These are phyloP conservation scores for Amazona finschi DNA, from an alignment of 2,797 vertebrate genomes.

Conservation along the genomic window DNA sequence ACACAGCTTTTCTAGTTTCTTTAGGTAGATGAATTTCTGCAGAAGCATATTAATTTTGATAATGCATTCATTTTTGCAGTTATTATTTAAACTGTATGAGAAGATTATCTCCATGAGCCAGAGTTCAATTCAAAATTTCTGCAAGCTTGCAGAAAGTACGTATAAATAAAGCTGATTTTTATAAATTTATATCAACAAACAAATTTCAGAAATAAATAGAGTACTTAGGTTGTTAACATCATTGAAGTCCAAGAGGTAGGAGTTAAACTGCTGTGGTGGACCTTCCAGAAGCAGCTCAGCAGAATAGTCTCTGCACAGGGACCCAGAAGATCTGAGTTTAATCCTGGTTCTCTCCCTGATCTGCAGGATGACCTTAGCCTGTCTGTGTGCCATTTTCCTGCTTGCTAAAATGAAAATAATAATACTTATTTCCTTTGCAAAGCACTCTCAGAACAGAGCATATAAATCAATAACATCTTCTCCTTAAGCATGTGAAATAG, in stretches of 20 bases:
- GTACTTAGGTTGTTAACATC: constrained; percentile 81
- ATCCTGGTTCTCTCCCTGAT: constrained; percentile 4
- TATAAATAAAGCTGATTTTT: background rate
- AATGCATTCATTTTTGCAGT: constrained; percentile 78
- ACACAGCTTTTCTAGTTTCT: background rate
- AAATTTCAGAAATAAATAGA: constrained; percentile 29
- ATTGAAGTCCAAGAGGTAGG: constrained; percentile 78
- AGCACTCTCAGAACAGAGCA: constrained; percentile 19
- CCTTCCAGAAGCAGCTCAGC: constrained; percentile 14
- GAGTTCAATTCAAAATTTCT: constrained; percentile 85
- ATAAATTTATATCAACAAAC: background rate
- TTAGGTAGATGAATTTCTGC: constrained; percentile 79
- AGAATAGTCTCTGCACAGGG: background rate
- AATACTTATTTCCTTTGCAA: constrained; percentile 2
- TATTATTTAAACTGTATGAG: constrained; percentile 76
- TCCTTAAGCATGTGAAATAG: constrained; percentile 43
- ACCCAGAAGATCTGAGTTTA: constrained; percentile 12
- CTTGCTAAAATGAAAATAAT: constrained; percentile 52
- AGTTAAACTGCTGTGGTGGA: background rate
- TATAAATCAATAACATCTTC: constrained; percentile 9
- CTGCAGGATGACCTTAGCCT: constrained; percentile 10
- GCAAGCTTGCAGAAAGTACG: constrained; percentile 1
- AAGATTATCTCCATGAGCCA: constrained; percentile 77
- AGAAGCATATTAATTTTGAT: constrained; percentile 82
- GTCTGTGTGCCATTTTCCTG: constrained; percentile 9